Base-by-base conservation (phyloP, 2,888 invertebrate species). In the Pogonocherus hispidulus region DNA sequence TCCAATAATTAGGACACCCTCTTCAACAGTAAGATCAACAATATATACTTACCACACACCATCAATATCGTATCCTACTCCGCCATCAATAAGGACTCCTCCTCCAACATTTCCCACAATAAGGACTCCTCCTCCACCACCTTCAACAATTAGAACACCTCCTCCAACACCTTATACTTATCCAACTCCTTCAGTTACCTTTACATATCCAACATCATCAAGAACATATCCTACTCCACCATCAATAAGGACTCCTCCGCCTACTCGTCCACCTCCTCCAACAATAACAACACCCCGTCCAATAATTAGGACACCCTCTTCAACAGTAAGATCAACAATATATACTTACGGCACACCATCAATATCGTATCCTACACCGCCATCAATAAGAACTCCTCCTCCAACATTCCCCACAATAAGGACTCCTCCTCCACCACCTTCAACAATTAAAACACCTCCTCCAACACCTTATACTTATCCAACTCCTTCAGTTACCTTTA, bases 121-220 rank as follows among this genome's bases (percentile, higher is more conserved):
- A 19, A 55, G 23, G 8, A 2, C 14, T 18, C 20, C 20, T n/a
- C 56, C 56, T 16, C 37, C 37, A 32, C 16, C 55, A 18, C 18
- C 35, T 11, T 19, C 55, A 55, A 44, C 44, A 18, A 44, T 18
- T 8, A 55, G 19, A 37, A 55, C 37, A 0, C 41, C 56, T 37
- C 56, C 56, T 14, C 56, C 56, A n/a, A 22, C 52, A 19, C 19
- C 19, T n/a, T 55, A 55, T 35, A 55, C 37, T 1, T 55, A 55
- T 55, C 18, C 55, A 19, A 35, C 55, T 1, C 55, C 55, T 19
- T 11, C n/a, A 1, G 5, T 32, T 32, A 14, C 52, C 6, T 52
- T 52, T 52, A 52, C 52, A 16, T 52, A 52, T 27, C 18, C 49
- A 1, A 49, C 46, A 8, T 1, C 49, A 2, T 22, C 11, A 22